These are phyloP conservation scores for Colius striatus DNA, from an alignment of 2,113 vertebrate species.

Conservation along the genomic window DNA sequence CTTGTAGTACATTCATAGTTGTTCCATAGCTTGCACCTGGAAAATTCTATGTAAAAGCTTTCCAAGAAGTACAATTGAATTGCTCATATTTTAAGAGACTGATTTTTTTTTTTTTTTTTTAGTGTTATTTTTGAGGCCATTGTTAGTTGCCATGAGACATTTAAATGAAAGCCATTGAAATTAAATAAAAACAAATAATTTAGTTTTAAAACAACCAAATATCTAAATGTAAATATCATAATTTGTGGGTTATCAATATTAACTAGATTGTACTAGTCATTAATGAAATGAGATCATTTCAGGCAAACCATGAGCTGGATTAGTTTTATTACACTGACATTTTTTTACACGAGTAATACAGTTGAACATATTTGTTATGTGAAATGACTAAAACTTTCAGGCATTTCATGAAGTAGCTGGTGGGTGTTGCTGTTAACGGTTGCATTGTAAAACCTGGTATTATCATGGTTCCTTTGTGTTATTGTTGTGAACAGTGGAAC, in stretches of 20 bases:
- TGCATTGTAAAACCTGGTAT: background rate
- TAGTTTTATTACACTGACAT: background rate
- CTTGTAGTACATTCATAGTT: background rate
- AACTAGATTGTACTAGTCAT: background rate
- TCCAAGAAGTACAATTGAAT: background rate
- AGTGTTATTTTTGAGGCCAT: background rate
- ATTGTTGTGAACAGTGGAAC: constrained; percentile 23
- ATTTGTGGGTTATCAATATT: background rate
- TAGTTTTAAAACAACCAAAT: background rate
- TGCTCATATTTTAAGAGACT: background rate
- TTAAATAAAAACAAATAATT: background rate
- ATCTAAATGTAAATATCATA: background rate
- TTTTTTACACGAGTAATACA: background rate
- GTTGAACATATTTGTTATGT: background rate
- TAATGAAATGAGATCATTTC: background rate
- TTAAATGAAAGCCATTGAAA: background rate
- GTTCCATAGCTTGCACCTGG: background rate
- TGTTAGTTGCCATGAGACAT: background rate
- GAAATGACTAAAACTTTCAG: background rate
- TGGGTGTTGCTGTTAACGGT: background rate
- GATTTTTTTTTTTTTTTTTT: background rate
- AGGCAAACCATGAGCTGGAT: background rate
- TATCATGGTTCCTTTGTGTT: background rate
- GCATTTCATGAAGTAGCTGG: background rate
- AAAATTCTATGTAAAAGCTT: constrained; percentile 21